phyloP scores from a whole-genome alignment of 2,888 invertebrate genomes.

The Hirtodrosophila trivittata region DNA sequence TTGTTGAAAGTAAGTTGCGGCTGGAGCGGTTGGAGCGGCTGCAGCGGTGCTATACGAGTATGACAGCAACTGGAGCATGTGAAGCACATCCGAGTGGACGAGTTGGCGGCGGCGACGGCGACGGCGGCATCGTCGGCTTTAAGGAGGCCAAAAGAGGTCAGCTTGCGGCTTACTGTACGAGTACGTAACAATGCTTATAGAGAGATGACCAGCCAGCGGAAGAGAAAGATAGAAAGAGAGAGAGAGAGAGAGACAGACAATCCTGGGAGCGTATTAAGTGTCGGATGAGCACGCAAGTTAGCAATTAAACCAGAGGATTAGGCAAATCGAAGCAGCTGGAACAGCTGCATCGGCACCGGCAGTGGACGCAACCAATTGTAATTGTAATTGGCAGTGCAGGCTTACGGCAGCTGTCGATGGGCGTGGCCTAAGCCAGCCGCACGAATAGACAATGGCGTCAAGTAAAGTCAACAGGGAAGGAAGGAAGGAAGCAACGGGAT shows the following conservation, averaged over 20 bases:
- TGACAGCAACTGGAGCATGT: constrained; percentile 68
- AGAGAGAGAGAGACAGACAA: background rate
- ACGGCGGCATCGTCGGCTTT: constrained; percentile 7
- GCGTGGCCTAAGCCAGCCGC: constrained; percentile 10
- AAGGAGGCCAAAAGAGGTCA: constrained; percentile 44
- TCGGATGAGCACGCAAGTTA: constrained; percentile 1
- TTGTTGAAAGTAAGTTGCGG: constrained; percentile 42
- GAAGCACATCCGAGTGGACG: constrained; percentile 72
- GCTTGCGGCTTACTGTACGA: constrained; percentile 28
- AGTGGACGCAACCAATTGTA: constrained; percentile 25
- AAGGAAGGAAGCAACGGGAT: background rate
- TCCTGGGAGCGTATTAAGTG: background rate
- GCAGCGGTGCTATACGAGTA: background rate
- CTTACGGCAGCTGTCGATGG: background rate
- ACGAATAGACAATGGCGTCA: constrained; percentile 3
- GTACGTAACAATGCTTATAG: constrained; percentile 29
- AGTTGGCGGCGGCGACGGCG: background rate
- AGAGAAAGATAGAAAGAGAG: background rate
- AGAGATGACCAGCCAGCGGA: background rate
- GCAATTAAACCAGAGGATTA: constrained; percentile 51
- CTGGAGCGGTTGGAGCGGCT: constrained; percentile 13
- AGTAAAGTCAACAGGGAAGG: background rate
- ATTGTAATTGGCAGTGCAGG: constrained; percentile 34
- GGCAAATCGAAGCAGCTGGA: constrained; percentile 42
- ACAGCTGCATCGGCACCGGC: background rate